These are phyloP conservation scores for Sapajus apella DNA, from an alignment of 2,113 vertebrate genomes.

Conservation along the genomic window DNA sequence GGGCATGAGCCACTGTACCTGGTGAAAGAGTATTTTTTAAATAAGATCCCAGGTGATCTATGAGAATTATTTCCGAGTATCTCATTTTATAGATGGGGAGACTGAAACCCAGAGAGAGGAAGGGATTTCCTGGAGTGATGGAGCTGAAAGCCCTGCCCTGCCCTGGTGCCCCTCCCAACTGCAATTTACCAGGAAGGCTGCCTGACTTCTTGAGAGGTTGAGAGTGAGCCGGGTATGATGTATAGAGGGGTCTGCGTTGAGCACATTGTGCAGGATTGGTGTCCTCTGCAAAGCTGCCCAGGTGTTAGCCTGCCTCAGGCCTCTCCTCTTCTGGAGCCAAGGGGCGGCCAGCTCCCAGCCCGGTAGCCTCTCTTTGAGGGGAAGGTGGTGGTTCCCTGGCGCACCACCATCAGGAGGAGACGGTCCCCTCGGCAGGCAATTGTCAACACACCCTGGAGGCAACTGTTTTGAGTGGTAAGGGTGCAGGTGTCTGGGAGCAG, in stretches of 20 bases:
- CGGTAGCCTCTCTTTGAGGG: not conserved
- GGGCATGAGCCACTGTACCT: no score
- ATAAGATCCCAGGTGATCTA: not conserved
- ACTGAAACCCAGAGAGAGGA: not conserved
- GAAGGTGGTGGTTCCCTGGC: not conserved
- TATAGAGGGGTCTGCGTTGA: not conserved
- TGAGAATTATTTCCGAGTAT: not conserved
- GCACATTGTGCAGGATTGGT: not conserved
- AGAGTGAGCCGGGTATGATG: no score
- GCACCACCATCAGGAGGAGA: rapidly evolving
- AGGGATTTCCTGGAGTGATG: not conserved
- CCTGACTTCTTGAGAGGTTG: not conserved
- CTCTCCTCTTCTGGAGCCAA: not conserved
- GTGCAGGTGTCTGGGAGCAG: not conserved
- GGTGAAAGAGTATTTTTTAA: no score
- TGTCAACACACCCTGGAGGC: not conserved
- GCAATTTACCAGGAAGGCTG: not conserved
- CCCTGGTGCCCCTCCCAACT: no score
- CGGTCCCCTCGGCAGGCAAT: not conserved
- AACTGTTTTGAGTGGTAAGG: not conserved
- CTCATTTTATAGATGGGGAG: not conserved
- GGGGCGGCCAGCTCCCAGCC: not conserved
- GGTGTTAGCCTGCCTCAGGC: not conserved
- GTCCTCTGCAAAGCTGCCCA: not conserved
- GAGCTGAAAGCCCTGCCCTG: not conserved